Percentiles rank a stretch among this genome's conserved stretches.
Evolutionary conservation across 2,797 vertebrate genomes (phyloP).

Genomic region (Xyrichtys novacula): DNA sequence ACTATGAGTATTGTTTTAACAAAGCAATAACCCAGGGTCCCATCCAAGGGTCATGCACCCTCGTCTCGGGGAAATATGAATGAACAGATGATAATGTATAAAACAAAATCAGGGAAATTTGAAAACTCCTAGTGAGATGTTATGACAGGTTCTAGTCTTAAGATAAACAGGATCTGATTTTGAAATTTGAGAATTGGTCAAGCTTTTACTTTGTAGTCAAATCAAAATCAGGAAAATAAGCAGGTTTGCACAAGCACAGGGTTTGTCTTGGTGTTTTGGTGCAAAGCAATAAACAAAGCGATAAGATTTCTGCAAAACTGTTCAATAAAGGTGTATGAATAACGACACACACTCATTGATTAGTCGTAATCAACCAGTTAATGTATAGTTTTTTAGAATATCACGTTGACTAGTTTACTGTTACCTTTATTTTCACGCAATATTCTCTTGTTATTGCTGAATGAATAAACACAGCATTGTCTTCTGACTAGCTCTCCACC

Average conservation of each 20-base stretch:
- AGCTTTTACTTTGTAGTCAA: too few relatives aligned
- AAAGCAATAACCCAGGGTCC: too few relatives aligned
- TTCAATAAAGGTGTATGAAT: background rate
- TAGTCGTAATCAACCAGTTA: background rate
- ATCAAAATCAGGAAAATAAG: too few relatives aligned
- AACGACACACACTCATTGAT: background rate
- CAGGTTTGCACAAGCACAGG: too few relatives aligned
- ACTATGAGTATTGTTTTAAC: too few relatives aligned
- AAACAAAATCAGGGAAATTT: too few relatives aligned
- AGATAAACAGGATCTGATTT: background rate
- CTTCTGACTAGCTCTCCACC: background rate
- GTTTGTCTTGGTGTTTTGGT: too few relatives aligned
- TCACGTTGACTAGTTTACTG: background rate
- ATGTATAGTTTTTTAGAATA: background rate
- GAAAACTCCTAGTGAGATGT: background rate
- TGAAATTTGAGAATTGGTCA: background rate
- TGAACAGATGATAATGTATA: too few relatives aligned
- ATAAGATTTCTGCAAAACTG: too few relatives aligned
- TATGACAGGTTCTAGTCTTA: background rate
- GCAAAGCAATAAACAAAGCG: too few relatives aligned
- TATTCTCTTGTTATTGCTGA: conserved; percentile 2
- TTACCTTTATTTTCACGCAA: background rate
- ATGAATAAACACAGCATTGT: conserved; percentile 3
- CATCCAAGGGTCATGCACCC: too few relatives aligned
- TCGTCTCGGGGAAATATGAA: too few relatives aligned